phyloP scores from a whole-genome alignment of 2,797 vertebrate genomes.

The Diceros bicornis region DNA sequence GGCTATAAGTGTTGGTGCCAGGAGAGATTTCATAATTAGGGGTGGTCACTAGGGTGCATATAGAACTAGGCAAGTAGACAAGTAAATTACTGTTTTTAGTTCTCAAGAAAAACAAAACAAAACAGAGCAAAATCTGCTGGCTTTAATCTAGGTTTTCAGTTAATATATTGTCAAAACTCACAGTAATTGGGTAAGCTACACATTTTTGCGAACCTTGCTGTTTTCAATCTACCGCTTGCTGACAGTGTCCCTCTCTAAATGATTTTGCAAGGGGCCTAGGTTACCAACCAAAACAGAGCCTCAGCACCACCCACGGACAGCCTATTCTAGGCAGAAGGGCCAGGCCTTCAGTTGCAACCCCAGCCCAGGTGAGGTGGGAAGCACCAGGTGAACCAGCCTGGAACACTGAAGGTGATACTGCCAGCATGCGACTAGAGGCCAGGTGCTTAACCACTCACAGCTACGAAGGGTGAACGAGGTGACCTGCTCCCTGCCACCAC shows the following conservation, averaged over 20 bases:
- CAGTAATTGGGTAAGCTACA: background rate
- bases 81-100: slow-evolving; percentile 69
- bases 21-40: slow-evolving; percentile 61
- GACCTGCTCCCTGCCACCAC: background rate
- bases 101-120: slow-evolving; percentile 59
- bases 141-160: slow-evolving; percentile 52
- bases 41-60: background rate
- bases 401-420: background rate
- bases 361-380: background rate
- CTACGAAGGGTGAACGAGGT: background rate
- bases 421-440: background rate
- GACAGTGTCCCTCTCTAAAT: background rate
- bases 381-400: background rate
- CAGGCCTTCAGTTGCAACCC: background rate
- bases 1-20: background rate
- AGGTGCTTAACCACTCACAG: background rate
- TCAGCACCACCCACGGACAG: background rate
- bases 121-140: slow-evolving; percentile 57
- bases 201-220: background rate
- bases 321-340: background rate
- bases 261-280: background rate
- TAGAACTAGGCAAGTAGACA: background rate
- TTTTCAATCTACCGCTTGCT: slow-evolving; percentile 2
- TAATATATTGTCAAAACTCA: slow-evolving; percentile 64
- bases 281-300: background rate